These are phyloP conservation scores for Neria commutata DNA, from an alignment of 2,888 invertebrate species.

Conservation along the genomic window DNA sequence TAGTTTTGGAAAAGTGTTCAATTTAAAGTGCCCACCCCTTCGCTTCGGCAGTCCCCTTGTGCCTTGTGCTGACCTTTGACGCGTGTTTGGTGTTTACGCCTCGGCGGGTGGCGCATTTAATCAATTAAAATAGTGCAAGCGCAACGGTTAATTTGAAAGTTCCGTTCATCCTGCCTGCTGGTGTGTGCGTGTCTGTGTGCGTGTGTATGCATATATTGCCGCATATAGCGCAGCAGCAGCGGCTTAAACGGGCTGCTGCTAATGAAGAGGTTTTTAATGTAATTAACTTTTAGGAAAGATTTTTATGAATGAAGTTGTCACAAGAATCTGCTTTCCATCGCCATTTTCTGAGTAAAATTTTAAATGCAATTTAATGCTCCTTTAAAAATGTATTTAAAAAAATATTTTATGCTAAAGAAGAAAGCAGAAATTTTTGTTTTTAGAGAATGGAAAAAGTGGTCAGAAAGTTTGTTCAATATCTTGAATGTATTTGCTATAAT, in stretches of 20 bases:
- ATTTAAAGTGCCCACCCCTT: not conserved
- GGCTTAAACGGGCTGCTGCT: no score
- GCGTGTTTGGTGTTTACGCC: constrained; percentile 13
- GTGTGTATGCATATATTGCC: not conserved
- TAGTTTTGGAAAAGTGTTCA: constrained; percentile 19
- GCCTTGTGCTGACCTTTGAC: constrained; percentile 20
- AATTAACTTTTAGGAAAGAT: no score
- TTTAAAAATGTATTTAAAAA: not conserved
- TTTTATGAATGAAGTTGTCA: no score
- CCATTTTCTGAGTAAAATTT: no score
- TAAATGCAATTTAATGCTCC: not conserved
- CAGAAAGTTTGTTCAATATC: no score
- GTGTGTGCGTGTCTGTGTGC: not conserved
- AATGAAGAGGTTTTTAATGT: not conserved
- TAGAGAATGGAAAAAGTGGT: no score
- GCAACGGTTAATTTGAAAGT: constrained; percentile 21
- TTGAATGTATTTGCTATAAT: no score
- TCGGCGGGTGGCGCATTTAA: constrained; percentile 22
- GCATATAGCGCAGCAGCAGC: no score
- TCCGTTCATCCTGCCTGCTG: not conserved
- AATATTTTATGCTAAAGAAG: no score
- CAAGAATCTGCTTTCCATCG: no score
- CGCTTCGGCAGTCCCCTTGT: not conserved
- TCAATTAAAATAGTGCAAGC: constrained; percentile 23
- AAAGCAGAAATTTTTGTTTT: no score